Conservation (phyloP, 2,888 invertebrate species). For the Julus scandinavius region DNA sequence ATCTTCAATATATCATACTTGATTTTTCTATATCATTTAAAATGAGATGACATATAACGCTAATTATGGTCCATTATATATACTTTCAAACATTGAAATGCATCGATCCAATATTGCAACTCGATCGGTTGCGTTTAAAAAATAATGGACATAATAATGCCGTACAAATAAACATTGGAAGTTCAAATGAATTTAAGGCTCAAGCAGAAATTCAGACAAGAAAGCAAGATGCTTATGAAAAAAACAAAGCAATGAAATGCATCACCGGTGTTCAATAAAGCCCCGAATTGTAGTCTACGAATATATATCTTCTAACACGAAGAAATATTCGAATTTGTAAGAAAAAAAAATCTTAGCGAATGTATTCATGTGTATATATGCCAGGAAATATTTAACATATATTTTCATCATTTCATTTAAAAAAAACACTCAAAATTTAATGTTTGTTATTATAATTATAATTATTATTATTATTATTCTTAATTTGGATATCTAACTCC, state of each 20-base stretch:
- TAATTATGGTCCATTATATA: not conserved
- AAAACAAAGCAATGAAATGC: not conserved
- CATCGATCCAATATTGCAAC: not conserved
- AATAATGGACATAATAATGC: not conserved
- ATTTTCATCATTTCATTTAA: constrained; percentile 52
- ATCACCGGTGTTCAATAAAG: constrained; percentile 49
- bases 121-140: not conserved
- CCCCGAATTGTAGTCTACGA: constrained; percentile 44
- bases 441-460: constrained; percentile 36
- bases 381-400: constrained; percentile 49
- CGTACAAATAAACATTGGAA: constrained; percentile 25
- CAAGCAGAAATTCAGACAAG: not conserved
- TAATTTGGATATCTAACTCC: constrained; percentile 35
- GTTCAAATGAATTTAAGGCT: constrained; percentile 12
- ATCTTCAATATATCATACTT: not conserved
- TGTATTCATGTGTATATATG: constrained; percentile 50
- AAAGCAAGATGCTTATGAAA: constrained; percentile 12
- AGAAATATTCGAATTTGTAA: constrained; percentile 53
- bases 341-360: constrained; percentile 51
- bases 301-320: constrained; percentile 36
- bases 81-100: not conserved
- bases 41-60: not conserved
- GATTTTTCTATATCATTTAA: not conserved
- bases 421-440: constrained; percentile 26
- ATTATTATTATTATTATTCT: constrained; percentile 42